Evolutionary conservation across 2,797 vertebrate genomes (phyloP).

Genomic region (Phoeniculus purpureus): DNA sequence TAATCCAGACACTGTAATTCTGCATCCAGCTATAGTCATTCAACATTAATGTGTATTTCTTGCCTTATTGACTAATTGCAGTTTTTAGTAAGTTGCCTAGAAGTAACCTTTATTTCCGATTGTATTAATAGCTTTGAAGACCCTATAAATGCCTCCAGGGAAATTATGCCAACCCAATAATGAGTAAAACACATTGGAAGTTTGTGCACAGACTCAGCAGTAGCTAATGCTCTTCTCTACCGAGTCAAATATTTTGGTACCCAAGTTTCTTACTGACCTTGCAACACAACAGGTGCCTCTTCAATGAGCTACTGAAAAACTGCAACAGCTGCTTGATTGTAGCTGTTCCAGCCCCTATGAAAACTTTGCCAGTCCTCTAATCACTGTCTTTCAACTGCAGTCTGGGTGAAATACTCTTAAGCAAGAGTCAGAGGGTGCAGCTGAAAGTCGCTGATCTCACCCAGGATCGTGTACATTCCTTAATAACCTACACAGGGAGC

Average conservation of each 20-base stretch:
- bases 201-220: neutral
- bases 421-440: neutral
- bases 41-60: neutral
- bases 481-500: neutral
- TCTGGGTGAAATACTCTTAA: neutral
- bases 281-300: neutral
- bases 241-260: neutral
- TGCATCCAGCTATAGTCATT: neutral
- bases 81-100: neutral
- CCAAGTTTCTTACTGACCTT: neutral
- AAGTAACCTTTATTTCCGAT: neutral
- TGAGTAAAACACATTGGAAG: neutral
- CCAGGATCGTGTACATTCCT: neutral
- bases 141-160: neutral
- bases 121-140: neutral
- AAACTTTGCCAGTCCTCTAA: neutral
- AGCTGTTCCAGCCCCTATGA: neutral
- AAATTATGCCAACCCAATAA: neutral
- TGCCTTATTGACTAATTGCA: neutral
- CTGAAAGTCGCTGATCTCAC: neutral
- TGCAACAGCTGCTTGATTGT: neutral
- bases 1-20: neutral
- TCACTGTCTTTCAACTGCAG: neutral
- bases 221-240: rapidly evolving
- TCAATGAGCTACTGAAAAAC: neutral